A percentile compares a stretch with the other conserved stretches of the same genome.
These are phyloP conservation scores for Bubo blakistoni DNA, from an alignment of 2,113 vertebrate genomes.

Conservation along the genomic window DNA sequence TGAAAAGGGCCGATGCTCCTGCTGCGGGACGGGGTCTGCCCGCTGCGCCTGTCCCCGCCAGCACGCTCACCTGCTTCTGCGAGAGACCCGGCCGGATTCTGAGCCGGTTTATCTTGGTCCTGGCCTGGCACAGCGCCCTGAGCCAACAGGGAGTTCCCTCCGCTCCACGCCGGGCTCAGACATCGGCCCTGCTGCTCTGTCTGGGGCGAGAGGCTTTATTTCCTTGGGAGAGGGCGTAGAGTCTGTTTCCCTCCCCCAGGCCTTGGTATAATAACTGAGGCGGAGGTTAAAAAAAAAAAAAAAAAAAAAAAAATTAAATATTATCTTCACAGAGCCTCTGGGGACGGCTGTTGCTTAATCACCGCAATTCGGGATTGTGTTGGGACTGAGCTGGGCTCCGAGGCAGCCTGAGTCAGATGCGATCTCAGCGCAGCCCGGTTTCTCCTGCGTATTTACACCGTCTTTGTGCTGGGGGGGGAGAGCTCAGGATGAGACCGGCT, in stretches of 20 bases:
- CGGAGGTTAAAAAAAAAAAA: background rate
- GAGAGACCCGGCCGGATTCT: background rate
- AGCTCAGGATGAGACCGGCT: background rate
- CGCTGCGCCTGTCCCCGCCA: background rate
- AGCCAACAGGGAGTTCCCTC: background rate
- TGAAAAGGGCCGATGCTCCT: background rate
- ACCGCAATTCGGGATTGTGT: background rate
- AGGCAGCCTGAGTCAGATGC: background rate
- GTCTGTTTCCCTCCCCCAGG: background rate
- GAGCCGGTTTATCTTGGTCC: constrained; percentile 12
- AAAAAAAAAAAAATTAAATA: background rate
- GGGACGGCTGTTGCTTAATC: background rate
- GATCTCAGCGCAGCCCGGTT: background rate
- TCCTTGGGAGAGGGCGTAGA: background rate
- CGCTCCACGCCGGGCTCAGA: background rate
- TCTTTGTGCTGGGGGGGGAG: background rate
- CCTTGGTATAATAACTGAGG: background rate
- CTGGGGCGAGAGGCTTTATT: background rate
- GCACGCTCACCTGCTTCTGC: background rate
- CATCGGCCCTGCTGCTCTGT: background rate
- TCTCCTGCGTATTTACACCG: background rate
- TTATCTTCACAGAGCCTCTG: background rate
- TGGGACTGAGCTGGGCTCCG: background rate
- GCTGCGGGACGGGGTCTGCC: background rate
- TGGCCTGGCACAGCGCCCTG: background rate